These are phyloP conservation scores for Haplochromis vanheusdeni DNA, from an alignment of 2,113 vertebrate species.

Conservation along the genomic window DNA sequence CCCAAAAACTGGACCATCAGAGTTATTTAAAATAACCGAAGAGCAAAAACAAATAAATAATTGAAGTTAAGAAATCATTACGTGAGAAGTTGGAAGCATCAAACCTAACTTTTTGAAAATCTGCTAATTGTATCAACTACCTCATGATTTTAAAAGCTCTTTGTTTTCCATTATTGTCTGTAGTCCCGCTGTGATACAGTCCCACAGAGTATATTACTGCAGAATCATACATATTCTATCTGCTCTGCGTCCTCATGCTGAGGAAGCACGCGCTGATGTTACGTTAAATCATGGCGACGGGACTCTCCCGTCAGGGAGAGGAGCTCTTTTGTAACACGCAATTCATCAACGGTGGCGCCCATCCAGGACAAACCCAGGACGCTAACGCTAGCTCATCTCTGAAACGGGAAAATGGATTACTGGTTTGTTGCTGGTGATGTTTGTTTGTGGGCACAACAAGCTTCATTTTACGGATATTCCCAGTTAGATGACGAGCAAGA, in stretches of 20 bases:
- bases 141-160: not conserved
- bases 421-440: not conserved
- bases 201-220: not conserved
- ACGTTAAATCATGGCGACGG: not conserved
- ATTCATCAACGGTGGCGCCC: not conserved
- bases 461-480: not conserved
- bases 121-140: not conserved
- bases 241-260: not conserved
- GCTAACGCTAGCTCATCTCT: not conserved
- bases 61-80: not conserved
- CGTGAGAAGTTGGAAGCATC: not conserved
- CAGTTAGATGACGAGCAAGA: constrained; percentile 33
- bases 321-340: not conserved
- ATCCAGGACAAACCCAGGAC: not conserved
- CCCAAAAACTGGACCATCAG: not conserved
- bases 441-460: not conserved
- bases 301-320: not conserved
- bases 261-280: not conserved
- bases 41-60: not conserved
- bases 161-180: not conserved
- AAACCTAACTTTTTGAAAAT: rapidly evolving
- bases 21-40: not conserved
- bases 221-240: not conserved
- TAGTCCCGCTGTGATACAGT: rapidly evolving
- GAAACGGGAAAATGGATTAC: not conserved